A percentile compares a stretch with the other conserved stretches of the same genome.
Conservation (phyloP, 2,797 vertebrate species). For the Sitta carolinensis region DNA sequence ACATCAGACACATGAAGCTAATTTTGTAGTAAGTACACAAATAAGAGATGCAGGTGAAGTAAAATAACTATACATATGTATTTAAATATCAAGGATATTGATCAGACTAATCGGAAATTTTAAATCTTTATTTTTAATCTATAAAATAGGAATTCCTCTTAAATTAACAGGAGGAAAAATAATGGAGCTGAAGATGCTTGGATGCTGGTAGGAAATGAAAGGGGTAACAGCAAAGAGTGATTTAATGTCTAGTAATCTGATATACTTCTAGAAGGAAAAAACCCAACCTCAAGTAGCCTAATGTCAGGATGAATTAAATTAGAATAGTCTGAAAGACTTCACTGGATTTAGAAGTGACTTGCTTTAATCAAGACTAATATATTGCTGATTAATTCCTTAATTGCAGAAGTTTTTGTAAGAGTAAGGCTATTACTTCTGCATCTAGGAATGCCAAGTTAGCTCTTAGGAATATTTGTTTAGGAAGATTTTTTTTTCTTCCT, state of each 20-base stretch:
- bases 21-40: not conserved
- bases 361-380: not conserved
- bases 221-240: not conserved
- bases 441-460: not conserved
- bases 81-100: not conserved
- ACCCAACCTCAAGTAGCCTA: not conserved
- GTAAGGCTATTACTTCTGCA: not conserved
- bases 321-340: not conserved
- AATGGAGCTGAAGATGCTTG: not conserved
- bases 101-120: not conserved
- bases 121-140: not conserved
- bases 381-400: not conserved
- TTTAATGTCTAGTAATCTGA: not conserved
- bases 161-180: not conserved
- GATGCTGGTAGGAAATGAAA: not conserved
- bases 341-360: not conserved
- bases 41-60: not conserved
- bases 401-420: not conserved
- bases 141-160: not conserved
- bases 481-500: not conserved
- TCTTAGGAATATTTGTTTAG: not conserved
- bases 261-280: not conserved
- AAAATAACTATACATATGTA: not conserved
- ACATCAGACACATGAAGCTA: rapidly evolving
- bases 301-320: not conserved